Conservation (phyloP, 2,113 vertebrate species). For the Zosterops japonicus region DNA sequence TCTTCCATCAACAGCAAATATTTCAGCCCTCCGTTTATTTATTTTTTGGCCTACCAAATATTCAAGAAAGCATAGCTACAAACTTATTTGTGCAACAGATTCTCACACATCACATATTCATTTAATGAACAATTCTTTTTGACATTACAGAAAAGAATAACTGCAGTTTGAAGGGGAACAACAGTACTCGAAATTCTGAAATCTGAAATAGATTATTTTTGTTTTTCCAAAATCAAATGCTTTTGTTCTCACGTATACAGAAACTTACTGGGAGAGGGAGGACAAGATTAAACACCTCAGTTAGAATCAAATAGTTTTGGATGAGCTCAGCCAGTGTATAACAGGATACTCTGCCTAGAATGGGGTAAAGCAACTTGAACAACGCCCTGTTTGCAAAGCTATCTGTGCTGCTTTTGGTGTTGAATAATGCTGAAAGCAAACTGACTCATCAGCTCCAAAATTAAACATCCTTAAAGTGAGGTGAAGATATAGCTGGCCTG, state of each 20-base stretch:
- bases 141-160: background rate
- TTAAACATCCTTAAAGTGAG: background rate
- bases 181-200: background rate
- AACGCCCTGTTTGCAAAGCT: background rate
- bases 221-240: background rate
- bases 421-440: background rate
- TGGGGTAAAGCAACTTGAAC: background rate
- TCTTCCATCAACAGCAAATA: background rate
- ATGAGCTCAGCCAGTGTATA: background rate
- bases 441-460: background rate
- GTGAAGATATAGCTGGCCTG: background rate
- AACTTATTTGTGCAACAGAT: background rate
- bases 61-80: background rate
- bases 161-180: background rate
- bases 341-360: background rate
- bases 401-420: background rate
- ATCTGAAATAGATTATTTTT: background rate
- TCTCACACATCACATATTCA: background rate
- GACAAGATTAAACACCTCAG: background rate
- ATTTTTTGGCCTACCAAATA: background rate
- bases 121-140: background rate
- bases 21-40: background rate
- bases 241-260: background rate
- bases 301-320: background rate
- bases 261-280: background rate